Conservation (phyloP, 2,113 vertebrate genomes). For the Todiramphus chloris region DNA sequence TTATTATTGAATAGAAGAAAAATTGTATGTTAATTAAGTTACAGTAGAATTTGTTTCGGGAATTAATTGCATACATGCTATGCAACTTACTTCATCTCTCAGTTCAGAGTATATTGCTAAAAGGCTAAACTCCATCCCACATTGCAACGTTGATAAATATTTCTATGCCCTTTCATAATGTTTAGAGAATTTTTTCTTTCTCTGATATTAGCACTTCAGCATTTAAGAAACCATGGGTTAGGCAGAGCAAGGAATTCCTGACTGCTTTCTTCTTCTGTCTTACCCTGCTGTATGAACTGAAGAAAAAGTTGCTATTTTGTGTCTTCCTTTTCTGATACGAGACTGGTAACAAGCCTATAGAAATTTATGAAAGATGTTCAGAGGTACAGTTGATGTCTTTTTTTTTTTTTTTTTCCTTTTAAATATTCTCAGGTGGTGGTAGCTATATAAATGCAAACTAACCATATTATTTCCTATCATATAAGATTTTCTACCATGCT, state of each 20-base stretch:
- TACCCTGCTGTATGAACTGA: neutral
- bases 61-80: neutral
- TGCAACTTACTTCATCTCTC: neutral
- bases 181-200: neutral
- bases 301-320: neutral
- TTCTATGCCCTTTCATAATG: neutral
- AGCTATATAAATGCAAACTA: constrained; percentile 66
- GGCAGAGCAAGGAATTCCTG: neutral
- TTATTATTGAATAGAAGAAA: constrained; percentile 1
- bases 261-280: neutral
- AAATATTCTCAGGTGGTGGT: constrained; percentile 26
- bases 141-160: constrained; percentile 2
- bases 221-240: neutral
- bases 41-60: constrained; percentile 12
- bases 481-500: constrained; percentile 19
- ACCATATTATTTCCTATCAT: constrained; percentile 45
- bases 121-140: neutral
- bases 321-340: neutral
- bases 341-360: neutral
- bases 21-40: constrained; percentile 38
- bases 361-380: neutral
- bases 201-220: neutral
- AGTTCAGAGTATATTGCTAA: neutral
- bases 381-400: neutral
- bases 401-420: neutral